These are phyloP conservation scores for Scaeva pyrastri DNA, from an alignment of 2,888 invertebrate genomes.

Conservation along the genomic window DNA sequence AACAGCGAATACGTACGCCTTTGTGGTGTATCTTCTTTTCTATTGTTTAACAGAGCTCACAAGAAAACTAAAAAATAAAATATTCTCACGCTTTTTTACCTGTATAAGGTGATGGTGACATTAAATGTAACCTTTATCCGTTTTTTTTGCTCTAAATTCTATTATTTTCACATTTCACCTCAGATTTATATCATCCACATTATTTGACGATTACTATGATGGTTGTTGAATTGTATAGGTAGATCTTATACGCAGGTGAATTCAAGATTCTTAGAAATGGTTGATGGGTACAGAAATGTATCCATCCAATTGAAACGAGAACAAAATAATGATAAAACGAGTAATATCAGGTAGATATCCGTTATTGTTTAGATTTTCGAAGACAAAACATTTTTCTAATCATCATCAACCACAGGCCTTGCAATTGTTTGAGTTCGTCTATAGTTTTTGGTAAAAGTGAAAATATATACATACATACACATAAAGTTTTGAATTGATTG, in stretches of 20 bases:
- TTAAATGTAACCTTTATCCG: slow-evolving; percentile 16
- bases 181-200: slow-evolving; percentile 26
- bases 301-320: slow-evolving; percentile 4
- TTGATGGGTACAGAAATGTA: slow-evolving; percentile 24
- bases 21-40: not conserved
- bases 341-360: slow-evolving; percentile 37
- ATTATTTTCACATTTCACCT: slow-evolving; percentile 19
- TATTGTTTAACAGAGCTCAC: not conserved
- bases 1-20: not conserved
- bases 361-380: slow-evolving; percentile 7
- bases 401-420: slow-evolving; percentile 32
- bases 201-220: slow-evolving; percentile 18
- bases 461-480: too few relatives aligned
- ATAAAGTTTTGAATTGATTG: too few relatives aligned
- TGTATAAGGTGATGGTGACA: slow-evolving; percentile 39
- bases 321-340: slow-evolving; percentile 20
- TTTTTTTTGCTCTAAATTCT: slow-evolving; percentile 32
- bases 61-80: not conserved
- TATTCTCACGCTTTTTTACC: slow-evolving; percentile 47
- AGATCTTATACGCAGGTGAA: slow-evolving; percentile 42
- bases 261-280: slow-evolving; percentile 38
- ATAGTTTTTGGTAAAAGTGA: not conserved
- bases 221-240: slow-evolving; percentile 43
- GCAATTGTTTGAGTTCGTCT: slow-evolving; percentile 30
- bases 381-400: not conserved